Evolutionary conservation across 2,113 vertebrate species (phyloP).

Genomic region (Taxidea taxus): DNA sequence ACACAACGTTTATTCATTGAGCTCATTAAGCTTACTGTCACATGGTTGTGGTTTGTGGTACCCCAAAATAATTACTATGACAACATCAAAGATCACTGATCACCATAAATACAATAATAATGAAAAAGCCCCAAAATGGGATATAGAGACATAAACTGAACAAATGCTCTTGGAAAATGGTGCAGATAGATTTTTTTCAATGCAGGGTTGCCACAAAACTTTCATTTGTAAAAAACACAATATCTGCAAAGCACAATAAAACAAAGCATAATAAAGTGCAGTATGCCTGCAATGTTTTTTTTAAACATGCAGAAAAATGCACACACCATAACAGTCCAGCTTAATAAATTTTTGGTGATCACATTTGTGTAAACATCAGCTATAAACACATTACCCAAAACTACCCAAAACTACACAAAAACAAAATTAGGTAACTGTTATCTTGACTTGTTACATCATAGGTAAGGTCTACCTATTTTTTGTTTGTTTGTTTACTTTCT

Average conservation of each 20-base stretch:
- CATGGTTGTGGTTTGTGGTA: neutral
- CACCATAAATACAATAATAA: neutral
- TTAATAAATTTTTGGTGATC: neutral
- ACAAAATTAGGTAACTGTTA: neutral
- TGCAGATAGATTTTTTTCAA: neutral
- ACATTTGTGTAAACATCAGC: neutral
- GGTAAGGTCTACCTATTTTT: neutral
- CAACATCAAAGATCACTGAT: neutral
- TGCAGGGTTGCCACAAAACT: neutral
- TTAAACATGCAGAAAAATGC: neutral
- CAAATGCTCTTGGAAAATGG: neutral
- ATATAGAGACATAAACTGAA: neutral
- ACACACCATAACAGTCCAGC: neutral
- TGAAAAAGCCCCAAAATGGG: neutral
- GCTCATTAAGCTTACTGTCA: neutral
- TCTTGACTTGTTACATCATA: neutral
- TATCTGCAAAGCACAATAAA: neutral
- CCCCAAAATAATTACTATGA: neutral
- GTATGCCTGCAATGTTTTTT: neutral
- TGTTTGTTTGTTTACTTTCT: neutral
- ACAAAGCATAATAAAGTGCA: neutral
- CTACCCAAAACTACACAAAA: neutral
- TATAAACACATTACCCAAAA: neutral
- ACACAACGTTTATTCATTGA: neutral
- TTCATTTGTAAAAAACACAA: neutral